These are phyloP conservation scores for Manis pentadactyla DNA, from an alignment of 2,797 vertebrate species.

Conservation along the genomic window DNA sequence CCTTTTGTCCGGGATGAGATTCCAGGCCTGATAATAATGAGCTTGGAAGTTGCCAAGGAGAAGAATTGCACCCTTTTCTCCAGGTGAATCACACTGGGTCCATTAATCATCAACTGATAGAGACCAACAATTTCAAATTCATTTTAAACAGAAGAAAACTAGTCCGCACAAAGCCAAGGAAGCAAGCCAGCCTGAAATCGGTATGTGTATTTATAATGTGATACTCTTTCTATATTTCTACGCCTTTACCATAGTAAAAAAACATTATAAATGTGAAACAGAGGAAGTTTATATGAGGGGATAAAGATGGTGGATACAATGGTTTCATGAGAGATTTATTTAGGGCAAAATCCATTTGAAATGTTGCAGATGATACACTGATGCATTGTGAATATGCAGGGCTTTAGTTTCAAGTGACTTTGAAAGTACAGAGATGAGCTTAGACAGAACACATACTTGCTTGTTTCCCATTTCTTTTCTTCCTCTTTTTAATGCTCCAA, in stretches of 20 bases:
- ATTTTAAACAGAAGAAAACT: not conserved
- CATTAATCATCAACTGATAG: not conserved
- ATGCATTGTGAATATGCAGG: rapidly evolving
- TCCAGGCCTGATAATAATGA: not conserved
- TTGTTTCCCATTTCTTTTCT: not conserved
- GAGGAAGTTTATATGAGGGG: not conserved
- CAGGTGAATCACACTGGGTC: not conserved
- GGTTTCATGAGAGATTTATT: not conserved
- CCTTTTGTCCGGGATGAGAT: constrained; percentile 25
- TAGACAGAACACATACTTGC: rapidly evolving
- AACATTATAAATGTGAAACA: not conserved
- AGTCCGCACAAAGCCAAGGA: not conserved
- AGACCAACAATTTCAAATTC: not conserved
- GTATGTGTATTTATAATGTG: not conserved
- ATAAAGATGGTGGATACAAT: too few species aligned
- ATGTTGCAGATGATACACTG: not conserved
- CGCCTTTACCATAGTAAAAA: not conserved
- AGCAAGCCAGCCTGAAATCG: not conserved
- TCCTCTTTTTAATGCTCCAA: not conserved
- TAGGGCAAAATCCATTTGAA: not conserved
- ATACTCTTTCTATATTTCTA: not conserved
- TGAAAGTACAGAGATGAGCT: not conserved
- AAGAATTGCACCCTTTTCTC: not conserved
- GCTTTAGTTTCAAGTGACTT: not conserved
- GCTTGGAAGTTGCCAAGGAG: not conserved